A percentile compares a stretch with the other conserved stretches of the same genome.
Conservation (phyloP, 2,888 invertebrate species). For the Temnothorax rugatulus region DNA sequence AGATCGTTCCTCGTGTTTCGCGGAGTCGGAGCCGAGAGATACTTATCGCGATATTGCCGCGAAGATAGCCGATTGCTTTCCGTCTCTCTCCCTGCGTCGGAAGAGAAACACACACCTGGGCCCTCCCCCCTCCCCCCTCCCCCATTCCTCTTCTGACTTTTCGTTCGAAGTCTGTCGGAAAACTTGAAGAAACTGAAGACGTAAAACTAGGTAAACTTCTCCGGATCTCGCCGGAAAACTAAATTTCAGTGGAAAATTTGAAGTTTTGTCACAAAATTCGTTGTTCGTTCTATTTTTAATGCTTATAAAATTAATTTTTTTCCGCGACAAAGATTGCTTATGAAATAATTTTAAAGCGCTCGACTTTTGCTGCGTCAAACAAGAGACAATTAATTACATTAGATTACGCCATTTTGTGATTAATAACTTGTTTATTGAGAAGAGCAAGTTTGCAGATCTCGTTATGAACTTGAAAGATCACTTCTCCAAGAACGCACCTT, state of each 20-base stretch:
- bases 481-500: neutral
- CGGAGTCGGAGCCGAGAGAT: slow-evolving; percentile 83
- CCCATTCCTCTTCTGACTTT: neutral
- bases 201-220: neutral
- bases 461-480: neutral
- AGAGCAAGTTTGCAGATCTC: neutral
- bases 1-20: slow-evolving; percentile 75
- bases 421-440: neutral
- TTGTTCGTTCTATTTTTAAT: neutral
- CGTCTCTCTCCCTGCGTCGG: neutral
- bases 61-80: slow-evolving; percentile 71
- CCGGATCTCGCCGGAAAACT: neutral
- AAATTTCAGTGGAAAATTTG: neutral
- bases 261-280: neutral
- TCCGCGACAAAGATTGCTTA: neutral
- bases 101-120: slow-evolving; percentile 29
- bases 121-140: too few relatives aligned
- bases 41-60: slow-evolving; percentile 83
- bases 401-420: neutral
- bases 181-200: neutral
- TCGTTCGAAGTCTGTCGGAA: neutral
- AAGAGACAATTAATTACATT: neutral
- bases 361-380: neutral
- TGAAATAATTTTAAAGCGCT: neutral
- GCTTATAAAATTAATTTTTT: neutral